A percentile compares a stretch with the other conserved stretches of the same genome.
Evolutionary conservation across 1,140 invertebrate genomes (phyloP).

Genomic region (Probaryconus sp.): DNA sequence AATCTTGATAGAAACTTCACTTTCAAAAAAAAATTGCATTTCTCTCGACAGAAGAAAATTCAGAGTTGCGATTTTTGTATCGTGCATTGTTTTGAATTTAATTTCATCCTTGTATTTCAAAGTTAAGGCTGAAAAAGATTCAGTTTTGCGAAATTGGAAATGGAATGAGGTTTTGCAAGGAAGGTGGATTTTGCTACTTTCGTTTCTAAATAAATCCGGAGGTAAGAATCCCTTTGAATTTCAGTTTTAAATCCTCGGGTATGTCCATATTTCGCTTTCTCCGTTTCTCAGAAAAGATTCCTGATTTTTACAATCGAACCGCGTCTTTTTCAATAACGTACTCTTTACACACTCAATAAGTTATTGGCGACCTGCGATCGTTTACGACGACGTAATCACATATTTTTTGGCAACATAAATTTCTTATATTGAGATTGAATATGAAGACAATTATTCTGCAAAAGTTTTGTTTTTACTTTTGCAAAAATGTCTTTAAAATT

Average conservation of each 20-base stretch:
- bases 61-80: not conserved
- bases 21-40: conserved; percentile 28
- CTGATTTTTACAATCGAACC: conserved; percentile 65
- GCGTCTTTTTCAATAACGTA: conserved; percentile 60
- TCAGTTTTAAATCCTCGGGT: conserved; percentile 40
- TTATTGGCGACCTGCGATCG: conserved; percentile 49
- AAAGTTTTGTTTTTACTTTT: too few species aligned
- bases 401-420: conserved; percentile 33
- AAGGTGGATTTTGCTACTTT: too few species aligned
- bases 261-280: conserved; percentile 62
- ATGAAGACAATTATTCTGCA: too few species aligned
- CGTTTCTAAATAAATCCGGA: too few species aligned
- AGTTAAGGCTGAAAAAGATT: too few species aligned
- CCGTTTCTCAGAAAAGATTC: conserved; percentile 57
- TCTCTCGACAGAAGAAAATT: not conserved
- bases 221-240: conserved; percentile 58
- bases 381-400: conserved; percentile 54
- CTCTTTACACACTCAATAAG: conserved; percentile 60
- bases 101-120: too few species aligned
- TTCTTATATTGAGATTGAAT: too few species aligned
- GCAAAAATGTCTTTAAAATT: too few species aligned
- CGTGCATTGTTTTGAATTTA: too few species aligned
- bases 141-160: too few species aligned
- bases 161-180: too few species aligned
- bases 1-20: conserved; percentile 48